Evolutionary conservation across 2,113 vertebrate species (phyloP).

Genomic region (Sigmodon hispidus): DNA sequence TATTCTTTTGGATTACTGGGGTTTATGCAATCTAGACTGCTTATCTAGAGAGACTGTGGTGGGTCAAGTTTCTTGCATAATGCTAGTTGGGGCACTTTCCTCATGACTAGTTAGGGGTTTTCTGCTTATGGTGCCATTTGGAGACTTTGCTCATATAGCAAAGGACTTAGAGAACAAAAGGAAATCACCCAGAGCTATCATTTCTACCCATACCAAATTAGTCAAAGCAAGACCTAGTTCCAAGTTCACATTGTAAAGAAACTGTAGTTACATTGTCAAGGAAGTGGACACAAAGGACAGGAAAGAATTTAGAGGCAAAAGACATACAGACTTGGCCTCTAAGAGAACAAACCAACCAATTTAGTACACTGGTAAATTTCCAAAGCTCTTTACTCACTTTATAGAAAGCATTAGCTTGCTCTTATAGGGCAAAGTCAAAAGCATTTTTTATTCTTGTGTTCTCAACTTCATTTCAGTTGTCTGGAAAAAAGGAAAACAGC

Average conservation of each 20-base stretch:
- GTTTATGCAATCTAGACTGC: neutral
- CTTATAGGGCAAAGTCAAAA: neutral
- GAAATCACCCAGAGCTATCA: neutral
- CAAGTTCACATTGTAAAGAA: neutral
- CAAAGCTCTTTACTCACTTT: neutral
- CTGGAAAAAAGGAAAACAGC: neutral
- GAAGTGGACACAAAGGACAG: neutral
- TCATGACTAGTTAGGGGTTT: neutral
- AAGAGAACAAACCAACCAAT: neutral
- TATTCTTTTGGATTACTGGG: neutral
- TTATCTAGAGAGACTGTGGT: neutral
- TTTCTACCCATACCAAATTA: neutral
- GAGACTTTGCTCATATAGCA: neutral
- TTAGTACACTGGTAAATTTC: neutral
- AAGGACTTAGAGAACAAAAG: neutral
- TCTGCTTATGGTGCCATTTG: neutral
- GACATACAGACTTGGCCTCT: neutral
- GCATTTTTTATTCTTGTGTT: neutral
- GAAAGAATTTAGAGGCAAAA: neutral
- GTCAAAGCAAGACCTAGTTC: neutral
- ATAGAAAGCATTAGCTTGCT: neutral
- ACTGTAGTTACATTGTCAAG: neutral
- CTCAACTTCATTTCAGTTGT: conserved; percentile 8
- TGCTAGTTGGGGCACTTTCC: neutral
- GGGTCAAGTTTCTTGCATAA: neutral